Evolutionary conservation across 1,140 invertebrate genomes (phyloP).

Genomic region (Drosophila aff.): DNA sequence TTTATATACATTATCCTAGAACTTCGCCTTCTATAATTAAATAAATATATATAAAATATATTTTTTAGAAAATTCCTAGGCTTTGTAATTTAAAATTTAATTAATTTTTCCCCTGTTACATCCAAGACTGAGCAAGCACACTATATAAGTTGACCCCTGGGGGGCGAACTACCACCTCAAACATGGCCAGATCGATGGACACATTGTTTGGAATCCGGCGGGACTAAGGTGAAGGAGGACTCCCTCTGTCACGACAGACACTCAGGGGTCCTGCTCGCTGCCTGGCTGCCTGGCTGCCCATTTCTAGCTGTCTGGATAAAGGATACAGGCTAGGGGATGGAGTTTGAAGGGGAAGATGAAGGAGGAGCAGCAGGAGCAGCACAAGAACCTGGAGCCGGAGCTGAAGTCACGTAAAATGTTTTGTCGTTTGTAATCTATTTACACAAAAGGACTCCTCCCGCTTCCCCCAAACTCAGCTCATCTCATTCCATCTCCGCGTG

Average conservation of each 20-base stretch:
- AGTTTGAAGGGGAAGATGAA: not conserved
- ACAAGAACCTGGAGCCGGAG: not conserved
- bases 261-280: not conserved
- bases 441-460: conserved; percentile 66
- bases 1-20: not conserved
- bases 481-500: conserved; percentile 13
- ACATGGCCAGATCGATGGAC: conserved; percentile 10
- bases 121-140: too few species aligned
- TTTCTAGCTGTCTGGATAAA: conserved; percentile 9
- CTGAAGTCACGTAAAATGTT: conserved; percentile 66
- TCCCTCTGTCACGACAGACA: conserved; percentile 4
- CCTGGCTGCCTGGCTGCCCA: not conserved
- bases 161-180: conserved; percentile 7
- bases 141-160: not conserved
- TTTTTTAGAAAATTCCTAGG: not conserved
- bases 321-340: not conserved
- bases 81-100: not conserved
- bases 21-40: not conserved
- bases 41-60: not conserved
- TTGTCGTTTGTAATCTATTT: conserved; percentile 85
- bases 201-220: conserved; percentile 12
- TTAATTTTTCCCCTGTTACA: not conserved
- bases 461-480: not conserved
- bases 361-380: not conserved
- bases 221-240: conserved; percentile 4